A percentile compares a stretch with the other conserved stretches of the same genome.
phyloP scores from a whole-genome alignment of 2,888 invertebrate genomes.

The Heliconius aoede region DNA sequence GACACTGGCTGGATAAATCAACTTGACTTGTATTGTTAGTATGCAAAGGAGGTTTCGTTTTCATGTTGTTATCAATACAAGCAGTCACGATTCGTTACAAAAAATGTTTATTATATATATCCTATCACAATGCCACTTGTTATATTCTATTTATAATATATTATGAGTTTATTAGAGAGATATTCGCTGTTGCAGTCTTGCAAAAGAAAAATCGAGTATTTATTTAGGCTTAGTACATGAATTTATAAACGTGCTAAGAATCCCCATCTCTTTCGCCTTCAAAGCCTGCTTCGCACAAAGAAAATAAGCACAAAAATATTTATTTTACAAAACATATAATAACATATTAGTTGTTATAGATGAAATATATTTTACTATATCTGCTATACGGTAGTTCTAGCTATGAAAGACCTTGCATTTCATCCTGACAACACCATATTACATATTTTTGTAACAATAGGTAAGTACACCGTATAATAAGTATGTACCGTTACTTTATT shows the following conservation, averaged over 20 bases:
- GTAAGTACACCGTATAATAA: background rate
- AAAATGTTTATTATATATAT: background rate
- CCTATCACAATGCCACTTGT: background rate
- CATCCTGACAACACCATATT: conserved; percentile 13
- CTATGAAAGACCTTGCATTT: background rate
- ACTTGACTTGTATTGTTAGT: conserved; percentile 36
- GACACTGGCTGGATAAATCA: conserved; percentile 35
- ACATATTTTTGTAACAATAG: conserved; percentile 2
- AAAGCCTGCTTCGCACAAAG: too few relatives aligned
- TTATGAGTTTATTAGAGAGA: too few relatives aligned
- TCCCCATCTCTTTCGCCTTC: background rate
- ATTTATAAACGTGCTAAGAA: background rate
- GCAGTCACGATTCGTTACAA: conserved; percentile 33
- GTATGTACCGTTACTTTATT: conserved; percentile 13
- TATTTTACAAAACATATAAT: background rate
- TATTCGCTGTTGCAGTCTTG: too few relatives aligned
- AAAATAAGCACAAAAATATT: background rate
- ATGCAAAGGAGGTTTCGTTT: conserved; percentile 24
- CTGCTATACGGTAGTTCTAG: too few relatives aligned
- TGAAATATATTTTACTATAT: background rate
- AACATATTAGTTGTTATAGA: background rate
- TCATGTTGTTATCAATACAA: conserved; percentile 21
- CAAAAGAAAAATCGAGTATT: too few relatives aligned
- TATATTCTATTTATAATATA: background rate
- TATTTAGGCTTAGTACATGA: background rate